Base-by-base conservation (phyloP, 2,797 vertebrate genomes). In the Urocyon cinereoargenteus region DNA sequence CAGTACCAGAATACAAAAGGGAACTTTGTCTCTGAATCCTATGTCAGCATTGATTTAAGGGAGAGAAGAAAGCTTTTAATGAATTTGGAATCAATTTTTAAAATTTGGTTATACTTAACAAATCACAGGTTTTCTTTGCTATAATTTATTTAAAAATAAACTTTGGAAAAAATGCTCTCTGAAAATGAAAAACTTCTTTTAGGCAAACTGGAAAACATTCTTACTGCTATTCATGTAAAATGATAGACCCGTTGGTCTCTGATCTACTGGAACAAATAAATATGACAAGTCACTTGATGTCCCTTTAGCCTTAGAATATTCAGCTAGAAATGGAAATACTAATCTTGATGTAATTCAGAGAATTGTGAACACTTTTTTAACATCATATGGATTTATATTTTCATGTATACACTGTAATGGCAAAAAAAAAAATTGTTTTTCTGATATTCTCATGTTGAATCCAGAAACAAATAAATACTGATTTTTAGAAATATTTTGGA, bases 111-210 rank as follows among this genome's bases (percentile, higher is more conserved):
- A 72, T 62, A 66, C 9, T 81, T 89, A 70, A 87, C 16, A 95
- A 55, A 57, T 51, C 10, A 85, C 6, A 59, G 13, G 88, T 82
- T 59, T 92, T 91, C 28, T 88, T 81, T 73, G 6, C 21, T 86
- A 13, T 51, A 90, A 68, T 61, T 75, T 92, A 75, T 36, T 90
- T 66, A 55, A 90, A 82, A 90, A 73, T 78, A 92, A 96, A 57
- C n/a, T 82, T 1, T 66, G 31, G 5, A 49, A 92, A 92, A 86
- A 83, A 84, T 72, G 18, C 18, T 51, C 18, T 51, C 9, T 49
- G 36, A 83, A n/a, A 53, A 82, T 78, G 12, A 90, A 95, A 78
- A 84, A 45, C 10, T 59, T 86, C n/a, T 66, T 86, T 90, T 57
- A 53, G 24, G 34, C 12, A 86, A 97, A n/a, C 73, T 82, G 45